A percentile compares a stretch with the other conserved stretches of the same genome.
phyloP scores from a whole-genome alignment of 2,888 invertebrate species.

The Tetragonula carbonaria region DNA sequence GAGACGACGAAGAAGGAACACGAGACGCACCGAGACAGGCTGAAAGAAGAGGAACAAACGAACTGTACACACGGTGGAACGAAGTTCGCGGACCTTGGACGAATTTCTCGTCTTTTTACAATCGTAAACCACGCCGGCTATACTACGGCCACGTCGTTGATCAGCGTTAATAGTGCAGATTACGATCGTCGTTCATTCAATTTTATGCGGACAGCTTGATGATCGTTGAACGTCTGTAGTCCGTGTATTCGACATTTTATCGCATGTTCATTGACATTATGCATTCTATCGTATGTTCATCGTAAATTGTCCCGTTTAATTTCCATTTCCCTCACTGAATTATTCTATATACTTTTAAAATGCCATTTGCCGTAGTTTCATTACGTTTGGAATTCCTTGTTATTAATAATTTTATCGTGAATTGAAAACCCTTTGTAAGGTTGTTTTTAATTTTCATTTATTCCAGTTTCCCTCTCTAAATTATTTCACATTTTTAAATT shows the following conservation, averaged over 20 bases:
- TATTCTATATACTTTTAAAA: too few species aligned
- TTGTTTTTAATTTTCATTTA: too few species aligned
- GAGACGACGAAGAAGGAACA: background rate
- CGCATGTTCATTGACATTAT: background rate
- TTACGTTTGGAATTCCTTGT: too few species aligned
- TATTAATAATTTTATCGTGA: too few species aligned
- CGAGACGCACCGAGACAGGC: slow-evolving; percentile 21
- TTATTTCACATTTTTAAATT: too few species aligned
- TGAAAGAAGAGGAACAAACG: background rate
- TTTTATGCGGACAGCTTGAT: slow-evolving; percentile 25
- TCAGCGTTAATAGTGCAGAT: slow-evolving; percentile 31
- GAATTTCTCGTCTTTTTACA: slow-evolving; percentile 51
- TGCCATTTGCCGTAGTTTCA: too few species aligned
- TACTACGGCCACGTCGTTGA: slow-evolving; percentile 27
- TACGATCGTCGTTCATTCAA: slow-evolving; percentile 47
- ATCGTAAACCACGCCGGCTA: slow-evolving; percentile 23
- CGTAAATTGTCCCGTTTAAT: too few species aligned
- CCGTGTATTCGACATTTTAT: background rate
- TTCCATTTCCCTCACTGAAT: too few species aligned
- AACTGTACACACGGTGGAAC: background rate
- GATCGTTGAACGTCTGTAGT: background rate
- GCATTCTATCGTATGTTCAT: too few species aligned
- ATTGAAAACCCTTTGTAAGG: too few species aligned
- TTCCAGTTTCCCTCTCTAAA: too few species aligned
- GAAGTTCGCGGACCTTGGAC: slow-evolving; percentile 22